Evolutionary conservation across 2,888 invertebrate species (phyloP).

Genomic region (Hydriomena furcata): DNA sequence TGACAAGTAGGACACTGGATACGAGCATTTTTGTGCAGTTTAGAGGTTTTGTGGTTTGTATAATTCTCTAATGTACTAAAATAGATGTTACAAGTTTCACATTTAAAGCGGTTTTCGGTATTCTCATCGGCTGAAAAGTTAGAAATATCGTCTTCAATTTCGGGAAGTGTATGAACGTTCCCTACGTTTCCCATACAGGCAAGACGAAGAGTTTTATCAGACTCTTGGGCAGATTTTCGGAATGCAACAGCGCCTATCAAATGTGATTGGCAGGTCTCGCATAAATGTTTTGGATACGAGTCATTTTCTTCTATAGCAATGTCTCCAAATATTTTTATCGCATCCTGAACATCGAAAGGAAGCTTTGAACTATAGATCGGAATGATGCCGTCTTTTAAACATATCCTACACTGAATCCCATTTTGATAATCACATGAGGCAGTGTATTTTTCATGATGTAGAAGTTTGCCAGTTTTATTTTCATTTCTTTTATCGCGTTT

Average conservation of each 20-base stretch:
- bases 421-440: neutral
- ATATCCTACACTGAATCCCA: conserved; percentile 54
- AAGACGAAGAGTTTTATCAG: conserved; percentile 44
- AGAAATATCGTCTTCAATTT: conserved; percentile 15
- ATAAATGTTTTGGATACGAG: conserved; percentile 53
- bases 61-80: conserved; percentile 24
- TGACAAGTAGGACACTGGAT: conserved; percentile 44
- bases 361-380: conserved; percentile 46
- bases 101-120: conserved; percentile 9
- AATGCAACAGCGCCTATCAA: conserved; percentile 54
- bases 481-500: conserved; percentile 12
- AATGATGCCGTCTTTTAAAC: conserved; percentile 54
- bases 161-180: neutral
- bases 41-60: conserved; percentile 20
- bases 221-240: conserved; percentile 52
- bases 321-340: conserved; percentile 50
- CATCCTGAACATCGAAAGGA: conserved; percentile 47
- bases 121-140: conserved; percentile 6
- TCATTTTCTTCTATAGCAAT: conserved; percentile 51
- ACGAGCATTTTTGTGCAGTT: conserved; percentile 31
- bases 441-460: neutral
- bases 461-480: conserved; percentile 2
- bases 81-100: conserved; percentile 28
- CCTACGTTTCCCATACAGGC: neutral
- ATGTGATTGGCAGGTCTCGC: conserved; percentile 47